These are phyloP conservation scores for Chelidonichthys spinosus DNA, from an alignment of 2,797 vertebrate species.

Conservation along the genomic window DNA sequence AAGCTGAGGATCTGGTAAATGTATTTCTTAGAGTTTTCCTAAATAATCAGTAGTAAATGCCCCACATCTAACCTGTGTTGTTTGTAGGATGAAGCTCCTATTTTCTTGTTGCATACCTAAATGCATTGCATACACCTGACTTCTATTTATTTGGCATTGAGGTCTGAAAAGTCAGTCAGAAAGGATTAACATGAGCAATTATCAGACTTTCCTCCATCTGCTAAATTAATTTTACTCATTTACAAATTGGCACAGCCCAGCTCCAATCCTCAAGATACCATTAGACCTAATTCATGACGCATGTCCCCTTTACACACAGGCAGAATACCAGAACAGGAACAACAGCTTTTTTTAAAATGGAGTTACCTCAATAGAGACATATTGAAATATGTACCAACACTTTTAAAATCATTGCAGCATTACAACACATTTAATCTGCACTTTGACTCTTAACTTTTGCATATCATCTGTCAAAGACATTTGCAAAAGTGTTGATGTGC, in stretches of 20 bases:
- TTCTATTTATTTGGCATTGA: conserved; percentile 8
- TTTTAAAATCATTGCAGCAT: neutral
- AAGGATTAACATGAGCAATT: conserved; percentile 47
- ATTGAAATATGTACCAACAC: too few species aligned
- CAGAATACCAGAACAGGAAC: too few species aligned
- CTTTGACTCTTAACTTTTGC: neutral
- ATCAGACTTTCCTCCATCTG: conserved; percentile 35
- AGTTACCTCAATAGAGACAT: too few species aligned
- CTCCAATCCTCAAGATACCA: conserved; percentile 44
- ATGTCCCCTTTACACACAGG: conserved; percentile 46
- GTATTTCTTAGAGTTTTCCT: neutral
- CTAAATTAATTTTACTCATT: conserved; percentile 56
- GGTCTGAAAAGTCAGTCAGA: conserved; percentile 20
- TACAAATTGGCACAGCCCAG: conserved; percentile 65
- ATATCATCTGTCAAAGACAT: conserved; percentile 11
- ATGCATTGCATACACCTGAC: neutral
- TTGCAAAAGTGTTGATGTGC: conserved; percentile 21
- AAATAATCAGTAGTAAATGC: neutral
- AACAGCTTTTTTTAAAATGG: too few species aligned
- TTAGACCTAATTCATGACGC: conserved; percentile 60
- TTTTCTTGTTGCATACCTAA: neutral
- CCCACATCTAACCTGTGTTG: neutral
- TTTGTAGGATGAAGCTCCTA: neutral
- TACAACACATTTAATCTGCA: neutral
- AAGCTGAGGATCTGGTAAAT: too few species aligned